A percentile compares a stretch with the other conserved stretches of the same genome.
Conservation (phyloP, 2,113 vertebrate genomes). For the Poeciliopsis retropinna region DNA sequence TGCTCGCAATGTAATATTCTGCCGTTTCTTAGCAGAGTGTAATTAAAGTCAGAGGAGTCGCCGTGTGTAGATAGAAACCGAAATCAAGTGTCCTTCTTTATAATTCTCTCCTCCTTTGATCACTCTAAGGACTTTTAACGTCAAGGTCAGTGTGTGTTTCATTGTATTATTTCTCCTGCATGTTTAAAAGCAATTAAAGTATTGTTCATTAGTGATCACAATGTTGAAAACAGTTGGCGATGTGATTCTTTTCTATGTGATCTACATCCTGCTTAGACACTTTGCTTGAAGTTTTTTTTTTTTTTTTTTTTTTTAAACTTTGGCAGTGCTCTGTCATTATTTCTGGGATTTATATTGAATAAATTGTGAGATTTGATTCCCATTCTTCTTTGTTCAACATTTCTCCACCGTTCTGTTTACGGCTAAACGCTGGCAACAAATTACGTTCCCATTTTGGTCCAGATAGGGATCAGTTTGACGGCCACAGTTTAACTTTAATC, state of each 20-base stretch:
- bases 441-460: no score
- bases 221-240: neutral
- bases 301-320: neutral
- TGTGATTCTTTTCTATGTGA: constrained; percentile 37
- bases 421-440: no score
- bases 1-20: neutral
- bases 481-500: neutral
- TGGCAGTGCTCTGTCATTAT: neutral
- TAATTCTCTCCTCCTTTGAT: neutral
- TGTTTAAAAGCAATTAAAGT: neutral
- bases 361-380: neutral
- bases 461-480: neutral
- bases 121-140: constrained; percentile 15
- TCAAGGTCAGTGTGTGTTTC: neutral
- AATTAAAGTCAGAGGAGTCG: neutral
- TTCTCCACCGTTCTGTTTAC: no score
- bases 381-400: no score
- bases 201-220: fast-evolving
- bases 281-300: constrained; percentile 1
- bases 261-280: neutral
- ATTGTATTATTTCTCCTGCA: neutral
- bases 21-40: neutral
- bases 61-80: neutral
- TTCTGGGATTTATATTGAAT: neutral
- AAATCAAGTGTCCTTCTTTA: neutral